These are phyloP conservation scores for Allolobophora icterica DNA, from an alignment of 2,888 invertebrate genomes.

Conservation along the genomic window DNA sequence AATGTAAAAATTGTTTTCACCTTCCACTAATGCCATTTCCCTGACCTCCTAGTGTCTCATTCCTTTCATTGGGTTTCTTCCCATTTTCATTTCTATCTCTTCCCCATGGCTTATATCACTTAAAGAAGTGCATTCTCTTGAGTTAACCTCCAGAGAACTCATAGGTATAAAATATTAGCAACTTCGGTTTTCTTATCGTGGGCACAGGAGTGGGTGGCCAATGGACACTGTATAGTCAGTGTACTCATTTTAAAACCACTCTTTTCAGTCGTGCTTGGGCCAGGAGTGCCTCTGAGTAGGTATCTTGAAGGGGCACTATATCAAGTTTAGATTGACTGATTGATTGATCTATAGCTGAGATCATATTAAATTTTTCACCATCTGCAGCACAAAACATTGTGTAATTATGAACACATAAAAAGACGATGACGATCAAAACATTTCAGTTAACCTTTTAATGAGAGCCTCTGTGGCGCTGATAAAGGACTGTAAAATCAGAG, in stretches of 20 bases:
- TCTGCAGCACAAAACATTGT: background rate
- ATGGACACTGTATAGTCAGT: background rate
- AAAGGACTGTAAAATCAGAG: slow-evolving; percentile 76
- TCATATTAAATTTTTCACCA: background rate
- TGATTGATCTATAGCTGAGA: too few relatives aligned
- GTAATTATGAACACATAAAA: background rate
- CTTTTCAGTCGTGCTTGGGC: too few relatives aligned
- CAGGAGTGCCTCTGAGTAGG: too few relatives aligned
- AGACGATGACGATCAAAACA: background rate
- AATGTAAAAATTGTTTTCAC: too few relatives aligned
- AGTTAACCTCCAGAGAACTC: background rate
- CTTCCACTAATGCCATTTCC: too few relatives aligned
- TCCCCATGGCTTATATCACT: background rate
- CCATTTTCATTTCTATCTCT: background rate
- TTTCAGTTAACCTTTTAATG: background rate
- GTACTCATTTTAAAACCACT: too few relatives aligned
- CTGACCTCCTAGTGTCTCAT: background rate
- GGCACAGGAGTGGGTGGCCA: background rate
- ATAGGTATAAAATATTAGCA: background rate
- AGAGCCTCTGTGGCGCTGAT: slow-evolving; percentile 83
- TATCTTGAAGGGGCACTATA: too few relatives aligned
- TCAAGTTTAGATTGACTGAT: too few relatives aligned
- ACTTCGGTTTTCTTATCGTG: background rate
- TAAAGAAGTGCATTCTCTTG: background rate
- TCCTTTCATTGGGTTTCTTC: background rate